A percentile compares a stretch with the other conserved stretches of the same genome.
Evolutionary conservation across 2,888 invertebrate genomes (phyloP).

Genomic region (Polyommatus iphigenia): DNA sequence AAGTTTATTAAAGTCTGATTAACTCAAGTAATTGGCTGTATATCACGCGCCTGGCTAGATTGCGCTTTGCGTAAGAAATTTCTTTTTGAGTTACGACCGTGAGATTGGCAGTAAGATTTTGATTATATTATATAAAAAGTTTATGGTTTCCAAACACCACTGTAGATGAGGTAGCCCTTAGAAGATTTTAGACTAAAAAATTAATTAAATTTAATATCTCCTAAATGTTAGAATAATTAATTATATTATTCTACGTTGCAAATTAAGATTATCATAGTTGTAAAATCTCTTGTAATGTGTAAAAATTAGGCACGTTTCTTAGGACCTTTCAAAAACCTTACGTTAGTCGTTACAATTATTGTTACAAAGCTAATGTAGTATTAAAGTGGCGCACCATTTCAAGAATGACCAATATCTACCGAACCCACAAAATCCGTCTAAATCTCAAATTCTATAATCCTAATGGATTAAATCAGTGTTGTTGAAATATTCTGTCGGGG

Average conservation of each 20-base stretch:
- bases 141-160: not conserved
- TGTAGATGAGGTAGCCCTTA: not conserved
- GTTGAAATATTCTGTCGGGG: conserved; percentile 34
- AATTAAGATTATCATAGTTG: too few relatives aligned
- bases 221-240: too few relatives aligned
- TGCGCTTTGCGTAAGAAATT: conserved; percentile 17
- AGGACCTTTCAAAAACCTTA: too few relatives aligned
- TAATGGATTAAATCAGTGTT: conserved; percentile 36
- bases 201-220: too few relatives aligned
- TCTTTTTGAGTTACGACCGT: conserved; percentile 11
- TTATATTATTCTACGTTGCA: too few relatives aligned
- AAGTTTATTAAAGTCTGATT: conserved; percentile 16
- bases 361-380: too few relatives aligned
- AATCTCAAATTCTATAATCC: conserved; percentile 5
- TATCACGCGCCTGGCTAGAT: not conserved
- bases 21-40: conserved; percentile 1
- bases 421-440: not conserved
- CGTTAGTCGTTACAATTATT: too few relatives aligned
- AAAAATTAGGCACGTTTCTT: too few relatives aligned
- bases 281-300: too few relatives aligned
- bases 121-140: conserved; percentile 2
- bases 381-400: too few relatives aligned
- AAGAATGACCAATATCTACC: too few relatives aligned
- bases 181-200: not conserved
- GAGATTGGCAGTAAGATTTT: conserved; percentile 10